Evolutionary conservation across 30 jellyfish, hydroid and myxozoan species (phyloP).

Genomic region (Nemopilema nomurai): DNA sequence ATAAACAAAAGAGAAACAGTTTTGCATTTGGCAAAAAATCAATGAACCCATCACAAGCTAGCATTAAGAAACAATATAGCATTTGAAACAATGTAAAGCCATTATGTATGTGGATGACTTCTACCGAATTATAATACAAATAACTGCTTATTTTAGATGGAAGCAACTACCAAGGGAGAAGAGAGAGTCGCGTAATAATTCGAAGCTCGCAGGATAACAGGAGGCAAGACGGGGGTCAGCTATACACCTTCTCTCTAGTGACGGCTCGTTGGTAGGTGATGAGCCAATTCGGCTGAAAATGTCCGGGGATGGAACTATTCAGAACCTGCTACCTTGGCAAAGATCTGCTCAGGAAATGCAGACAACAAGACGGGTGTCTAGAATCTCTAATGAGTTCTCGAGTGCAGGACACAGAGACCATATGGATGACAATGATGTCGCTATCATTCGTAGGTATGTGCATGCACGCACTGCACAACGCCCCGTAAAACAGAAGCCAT

Average conservation of each 20-base stretch:
- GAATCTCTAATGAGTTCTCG: not conserved
- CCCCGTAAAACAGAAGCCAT: too few species aligned
- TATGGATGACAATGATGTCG: not conserved
- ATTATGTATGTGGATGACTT: too few species aligned
- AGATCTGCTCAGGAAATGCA: not conserved
- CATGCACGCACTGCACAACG: too few species aligned
- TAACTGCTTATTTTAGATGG: not conserved
- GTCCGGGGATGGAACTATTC: not conserved
- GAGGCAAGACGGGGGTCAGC: constrained; percentile 12
- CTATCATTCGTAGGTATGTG: not conserved
- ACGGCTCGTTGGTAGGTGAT: constrained; percentile 1
- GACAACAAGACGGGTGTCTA: constrained; percentile 8
- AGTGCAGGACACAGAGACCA: not conserved
- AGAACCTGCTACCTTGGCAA: not conserved
- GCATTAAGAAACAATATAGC: too few species aligned
- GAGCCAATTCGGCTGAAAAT: constrained; percentile 29
- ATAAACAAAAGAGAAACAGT: too few species aligned
- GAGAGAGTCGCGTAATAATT: constrained; percentile 14
- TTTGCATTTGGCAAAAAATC: too few species aligned
- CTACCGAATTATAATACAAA: too few species aligned
- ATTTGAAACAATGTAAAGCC: too few species aligned
- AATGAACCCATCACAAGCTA: too few species aligned
- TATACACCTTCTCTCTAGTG: constrained; percentile 1
- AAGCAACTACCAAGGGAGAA: constrained; percentile 19
- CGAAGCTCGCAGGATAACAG: not conserved